phyloP scores from a whole-genome alignment of 2,888 invertebrate species.

The Caenorhabditis imperialis region DNA sequence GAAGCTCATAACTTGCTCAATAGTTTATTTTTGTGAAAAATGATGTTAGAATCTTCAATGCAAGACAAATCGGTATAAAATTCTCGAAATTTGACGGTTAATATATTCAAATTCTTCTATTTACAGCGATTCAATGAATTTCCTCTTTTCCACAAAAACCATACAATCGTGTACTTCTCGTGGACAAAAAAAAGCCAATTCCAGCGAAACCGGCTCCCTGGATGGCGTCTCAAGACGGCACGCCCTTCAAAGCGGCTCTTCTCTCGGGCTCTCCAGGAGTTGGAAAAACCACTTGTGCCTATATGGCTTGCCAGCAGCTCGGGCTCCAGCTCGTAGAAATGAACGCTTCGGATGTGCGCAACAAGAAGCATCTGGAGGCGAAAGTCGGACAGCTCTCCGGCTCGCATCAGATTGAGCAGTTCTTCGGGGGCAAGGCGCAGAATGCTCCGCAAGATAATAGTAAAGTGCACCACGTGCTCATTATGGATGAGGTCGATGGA shows the following conservation, averaged over 20 bases:
- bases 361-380: slow-evolving; percentile 76
- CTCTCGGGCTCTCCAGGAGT: slow-evolving; percentile 95
- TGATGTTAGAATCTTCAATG: too few relatives aligned
- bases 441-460: slow-evolving; percentile 34
- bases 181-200: too few relatives aligned
- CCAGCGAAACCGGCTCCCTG: slow-evolving; percentile 70
- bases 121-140: too few relatives aligned
- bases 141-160: not conserved
- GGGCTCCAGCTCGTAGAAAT: slow-evolving; percentile 93
- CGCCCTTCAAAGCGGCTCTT: slow-evolving; percentile 90
- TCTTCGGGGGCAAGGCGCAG: slow-evolving; percentile 56
- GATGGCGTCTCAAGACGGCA: slow-evolving; percentile 83
- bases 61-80: too few relatives aligned
- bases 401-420: slow-evolving; percentile 72
- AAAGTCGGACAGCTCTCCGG: slow-evolving; percentile 66
- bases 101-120: too few relatives aligned
- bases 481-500: slow-evolving; percentile 99
- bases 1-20: too few relatives aligned
- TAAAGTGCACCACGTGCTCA: slow-evolving; percentile 87
- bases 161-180: not conserved
- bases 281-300: slow-evolving; percentile 85
- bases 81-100: too few relatives aligned
- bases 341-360: slow-evolving; percentile 95
- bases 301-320: slow-evolving; percentile 88
- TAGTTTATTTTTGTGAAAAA: too few relatives aligned